Evolutionary conservation across 2,797 vertebrate genomes (phyloP).

Genomic region (Knipowitschia caucasica): DNA sequence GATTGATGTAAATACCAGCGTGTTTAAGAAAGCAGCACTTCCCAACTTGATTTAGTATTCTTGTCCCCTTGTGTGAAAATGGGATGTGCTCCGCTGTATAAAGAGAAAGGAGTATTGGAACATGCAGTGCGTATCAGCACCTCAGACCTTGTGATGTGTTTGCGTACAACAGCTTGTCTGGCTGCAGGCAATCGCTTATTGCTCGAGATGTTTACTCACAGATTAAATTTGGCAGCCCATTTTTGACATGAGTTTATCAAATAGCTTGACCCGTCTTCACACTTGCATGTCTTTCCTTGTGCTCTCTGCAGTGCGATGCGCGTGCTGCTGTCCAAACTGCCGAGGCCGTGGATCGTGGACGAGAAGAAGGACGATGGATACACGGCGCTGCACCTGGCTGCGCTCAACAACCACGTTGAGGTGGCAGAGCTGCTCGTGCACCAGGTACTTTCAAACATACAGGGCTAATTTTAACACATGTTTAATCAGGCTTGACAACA

Average conservation of each 20-base stretch:
- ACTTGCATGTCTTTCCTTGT: constrained; percentile 8
- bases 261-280: constrained; percentile 22
- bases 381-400: constrained; percentile 95
- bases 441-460: constrained; percentile 78
- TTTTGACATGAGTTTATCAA: constrained; percentile 21
- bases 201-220: constrained; percentile 26
- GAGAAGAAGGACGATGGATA: constrained; percentile 99
- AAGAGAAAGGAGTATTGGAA: constrained; percentile 25
- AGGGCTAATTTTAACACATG: constrained; percentile 13
- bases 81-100: constrained; percentile 44
- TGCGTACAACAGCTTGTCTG: constrained; percentile 29
- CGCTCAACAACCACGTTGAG: constrained; percentile 98
- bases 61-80: constrained; percentile 50
- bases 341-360: constrained; percentile 97
- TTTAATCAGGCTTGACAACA: constrained; percentile 20
- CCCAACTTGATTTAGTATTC: constrained; percentile 59
- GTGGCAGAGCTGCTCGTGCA: constrained; percentile 97
- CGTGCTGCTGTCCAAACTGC: constrained; percentile 93
- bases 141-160: constrained; percentile 27
- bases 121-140: constrained; percentile 37
- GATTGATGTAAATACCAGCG: constrained; percentile 57
- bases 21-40: constrained; percentile 50
- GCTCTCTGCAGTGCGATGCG: constrained; percentile 87
- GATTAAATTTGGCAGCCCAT: constrained; percentile 17
- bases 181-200: constrained; percentile 12